Percentiles rank a stretch among this genome's conserved stretches.
Conservation (phyloP, 2,113 vertebrate genomes). For the Microtus richardsoni region DNA sequence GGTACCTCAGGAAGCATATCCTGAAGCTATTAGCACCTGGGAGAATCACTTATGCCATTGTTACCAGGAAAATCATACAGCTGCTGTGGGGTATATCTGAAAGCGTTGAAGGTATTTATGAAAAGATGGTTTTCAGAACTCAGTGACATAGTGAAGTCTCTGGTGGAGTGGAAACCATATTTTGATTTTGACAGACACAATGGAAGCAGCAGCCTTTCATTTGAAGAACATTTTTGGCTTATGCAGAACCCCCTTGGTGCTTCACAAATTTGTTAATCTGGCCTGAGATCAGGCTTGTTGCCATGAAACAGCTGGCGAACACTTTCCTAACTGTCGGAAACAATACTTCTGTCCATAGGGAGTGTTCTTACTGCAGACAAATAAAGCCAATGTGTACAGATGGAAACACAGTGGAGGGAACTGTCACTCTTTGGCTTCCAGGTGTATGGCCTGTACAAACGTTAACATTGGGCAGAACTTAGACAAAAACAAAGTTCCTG, state of each 20-base stretch:
- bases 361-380: conserved; percentile 94
- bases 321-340: conserved; percentile 96
- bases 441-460: conserved; percentile 97
- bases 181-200: neutral
- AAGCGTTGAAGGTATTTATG: conserved; percentile 94
- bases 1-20: conserved; percentile 94
- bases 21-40: conserved; percentile 93
- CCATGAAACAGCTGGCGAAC: conserved; percentile 94
- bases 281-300: conserved; percentile 94
- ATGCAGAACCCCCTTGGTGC: conserved; percentile 92
- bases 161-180: neutral
- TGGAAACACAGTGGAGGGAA: conserved; percentile 93
- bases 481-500: conserved; percentile 95
- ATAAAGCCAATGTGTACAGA: conserved; percentile 95
- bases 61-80: conserved; percentile 91
- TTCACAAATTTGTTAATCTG: conserved; percentile 94
- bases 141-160: conserved; percentile 88
- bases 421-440: conserved; percentile 94
- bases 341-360: conserved; percentile 96
- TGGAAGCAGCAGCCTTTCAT: neutral
- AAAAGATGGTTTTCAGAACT: conserved; percentile 98
- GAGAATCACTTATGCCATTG: conserved; percentile 92
- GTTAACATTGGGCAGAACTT: conserved; percentile 95
- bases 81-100: conserved; percentile 95
- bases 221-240: conserved; percentile 93